Conservation (phyloP, 2,113 vertebrate species). For the Suricata suricatta region DNA sequence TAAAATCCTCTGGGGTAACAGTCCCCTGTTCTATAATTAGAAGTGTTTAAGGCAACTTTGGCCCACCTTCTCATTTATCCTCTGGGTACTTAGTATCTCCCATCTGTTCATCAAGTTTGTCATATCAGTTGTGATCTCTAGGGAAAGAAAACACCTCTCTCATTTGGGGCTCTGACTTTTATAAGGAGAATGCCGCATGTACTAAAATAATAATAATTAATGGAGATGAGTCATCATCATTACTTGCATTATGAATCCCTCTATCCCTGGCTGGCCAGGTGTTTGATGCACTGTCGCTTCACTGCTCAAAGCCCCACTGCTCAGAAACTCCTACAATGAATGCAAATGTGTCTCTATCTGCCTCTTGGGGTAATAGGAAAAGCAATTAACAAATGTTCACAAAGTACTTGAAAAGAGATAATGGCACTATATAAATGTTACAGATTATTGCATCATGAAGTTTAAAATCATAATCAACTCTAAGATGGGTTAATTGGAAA, state of each 20-base stretch:
- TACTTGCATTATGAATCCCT: conserved; percentile 40
- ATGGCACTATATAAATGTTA: conserved; percentile 28
- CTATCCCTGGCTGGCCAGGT: conserved; percentile 44
- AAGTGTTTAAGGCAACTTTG: background rate
- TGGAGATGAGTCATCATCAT: conserved; percentile 53
- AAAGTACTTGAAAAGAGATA: conserved; percentile 51
- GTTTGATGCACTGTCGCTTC: conserved; percentile 45
- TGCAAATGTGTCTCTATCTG: conserved; percentile 38
- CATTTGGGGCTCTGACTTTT: conserved; percentile 33
- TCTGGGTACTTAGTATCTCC: conserved; percentile 23
- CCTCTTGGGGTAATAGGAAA: background rate
- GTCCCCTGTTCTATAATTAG: background rate
- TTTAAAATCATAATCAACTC: conserved; percentile 46
- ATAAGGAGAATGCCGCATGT: background rate
- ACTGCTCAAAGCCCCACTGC: background rate
- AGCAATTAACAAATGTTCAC: conserved; percentile 55
- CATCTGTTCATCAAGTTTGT: conserved; percentile 52
- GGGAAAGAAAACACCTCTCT: conserved; percentile 36
- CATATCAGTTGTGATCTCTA: background rate
- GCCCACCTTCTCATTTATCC: background rate
- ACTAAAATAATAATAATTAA: conserved; percentile 57
- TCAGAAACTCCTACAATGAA: conserved; percentile 16
- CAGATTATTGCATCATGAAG: conserved; percentile 46
- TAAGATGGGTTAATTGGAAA: conserved; percentile 40
- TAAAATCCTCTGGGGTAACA: background rate